These are phyloP conservation scores for Chalcosyrphus nemorum DNA, from an alignment of 2,888 invertebrate genomes.

Conservation along the genomic window DNA sequence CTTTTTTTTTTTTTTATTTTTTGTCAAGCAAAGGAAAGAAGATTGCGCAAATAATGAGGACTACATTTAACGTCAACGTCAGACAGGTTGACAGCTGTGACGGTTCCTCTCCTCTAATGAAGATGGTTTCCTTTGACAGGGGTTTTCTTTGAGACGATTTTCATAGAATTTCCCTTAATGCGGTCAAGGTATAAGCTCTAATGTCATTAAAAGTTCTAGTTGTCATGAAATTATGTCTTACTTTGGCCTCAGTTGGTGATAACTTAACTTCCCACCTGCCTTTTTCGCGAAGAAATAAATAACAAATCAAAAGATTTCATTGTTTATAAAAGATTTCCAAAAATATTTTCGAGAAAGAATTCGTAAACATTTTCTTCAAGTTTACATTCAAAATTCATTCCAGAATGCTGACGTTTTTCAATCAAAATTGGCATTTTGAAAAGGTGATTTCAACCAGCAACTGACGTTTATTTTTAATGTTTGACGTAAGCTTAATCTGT, in stretches of 20 bases:
- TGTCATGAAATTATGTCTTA: too few species aligned
- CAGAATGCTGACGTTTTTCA: background rate
- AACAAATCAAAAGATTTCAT: background rate
- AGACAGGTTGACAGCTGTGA: constrained; percentile 41
- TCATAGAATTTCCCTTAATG: background rate
- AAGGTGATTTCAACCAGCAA: background rate
- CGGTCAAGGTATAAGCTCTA: background rate
- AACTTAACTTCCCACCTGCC: background rate
- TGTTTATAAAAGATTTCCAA: background rate
- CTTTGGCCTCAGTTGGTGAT: too few species aligned
- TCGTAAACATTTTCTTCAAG: background rate
- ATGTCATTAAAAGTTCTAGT: background rate
- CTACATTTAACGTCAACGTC: constrained; percentile 51
- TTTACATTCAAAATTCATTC: background rate
- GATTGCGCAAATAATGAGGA: constrained; percentile 52
- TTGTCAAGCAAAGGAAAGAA: background rate
- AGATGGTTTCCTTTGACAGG: background rate
- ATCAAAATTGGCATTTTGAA: background rate
- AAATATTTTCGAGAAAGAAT: background rate
- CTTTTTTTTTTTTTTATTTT: background rate
- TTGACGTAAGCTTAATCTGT: background rate
- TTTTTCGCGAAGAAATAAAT: background rate
- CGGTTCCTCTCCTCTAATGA: constrained; percentile 29
- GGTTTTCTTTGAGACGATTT: background rate
- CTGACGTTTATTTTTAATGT: background rate